phyloP scores from a whole-genome alignment of 2,888 invertebrate genomes.

The Campoplex capitator region DNA sequence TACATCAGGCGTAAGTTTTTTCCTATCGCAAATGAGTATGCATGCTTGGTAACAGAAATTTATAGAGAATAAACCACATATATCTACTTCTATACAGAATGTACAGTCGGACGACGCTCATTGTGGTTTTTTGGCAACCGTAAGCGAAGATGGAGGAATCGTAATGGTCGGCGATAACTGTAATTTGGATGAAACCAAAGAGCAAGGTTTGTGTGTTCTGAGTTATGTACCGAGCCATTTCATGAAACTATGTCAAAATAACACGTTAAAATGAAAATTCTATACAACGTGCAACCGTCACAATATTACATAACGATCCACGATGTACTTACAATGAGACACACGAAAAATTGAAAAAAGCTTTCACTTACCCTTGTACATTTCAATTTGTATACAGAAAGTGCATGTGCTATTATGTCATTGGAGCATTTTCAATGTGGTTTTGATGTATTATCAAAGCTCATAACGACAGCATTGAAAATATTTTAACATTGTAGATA shows the following conservation, averaged over 20 bases:
- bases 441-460: neutral
- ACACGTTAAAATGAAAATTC: too few relatives aligned
- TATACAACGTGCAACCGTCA: too few relatives aligned
- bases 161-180: conserved; percentile 79
- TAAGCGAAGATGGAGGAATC: conserved; percentile 77
- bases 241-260: neutral
- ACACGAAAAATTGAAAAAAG: too few relatives aligned
- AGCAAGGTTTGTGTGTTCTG: conserved; percentile 76
- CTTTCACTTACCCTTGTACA: too few relatives aligned
- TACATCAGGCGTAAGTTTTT: neutral
- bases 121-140: conserved; percentile 77
- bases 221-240: neutral
- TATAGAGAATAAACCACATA: neutral
- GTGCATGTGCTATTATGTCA: too few relatives aligned
- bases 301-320: too few relatives aligned
- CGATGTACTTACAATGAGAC: too few relatives aligned
- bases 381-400: too few relatives aligned
- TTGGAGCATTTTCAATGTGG: neutral
- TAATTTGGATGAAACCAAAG: conserved; percentile 78
- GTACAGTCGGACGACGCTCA: conserved; percentile 57
- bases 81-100: conserved; percentile 52
- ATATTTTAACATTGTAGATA: conserved; percentile 70
- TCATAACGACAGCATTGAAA: neutral
- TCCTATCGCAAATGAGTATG: neutral
- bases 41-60: neutral